These are phyloP conservation scores for Lates calcarifer DNA, from an alignment of 2,113 vertebrate genomes.

Conservation along the genomic window DNA sequence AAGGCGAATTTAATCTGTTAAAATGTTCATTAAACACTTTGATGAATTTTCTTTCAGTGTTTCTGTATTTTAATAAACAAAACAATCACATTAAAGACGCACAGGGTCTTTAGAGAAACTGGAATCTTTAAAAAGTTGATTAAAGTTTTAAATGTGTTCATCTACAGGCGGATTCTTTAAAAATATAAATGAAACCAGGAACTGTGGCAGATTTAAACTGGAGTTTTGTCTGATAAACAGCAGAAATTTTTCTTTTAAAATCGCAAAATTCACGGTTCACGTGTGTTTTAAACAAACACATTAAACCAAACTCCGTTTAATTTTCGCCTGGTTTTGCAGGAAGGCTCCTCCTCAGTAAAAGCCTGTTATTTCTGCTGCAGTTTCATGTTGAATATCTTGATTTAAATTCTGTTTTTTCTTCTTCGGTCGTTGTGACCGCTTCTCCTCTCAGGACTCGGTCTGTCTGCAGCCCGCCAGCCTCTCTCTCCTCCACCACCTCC, in stretches of 20 bases:
- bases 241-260: neutral
- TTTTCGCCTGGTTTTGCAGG: neutral
- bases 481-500: slow-evolving; percentile 40
- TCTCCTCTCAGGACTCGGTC: slow-evolving; percentile 64
- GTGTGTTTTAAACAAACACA: neutral
- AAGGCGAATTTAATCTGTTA: neutral
- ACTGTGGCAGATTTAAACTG: neutral
- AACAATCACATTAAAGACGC: neutral
- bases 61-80: neutral
- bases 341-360: too few species aligned
- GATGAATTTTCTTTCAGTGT: neutral
- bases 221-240: neutral
- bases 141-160: neutral
- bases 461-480: slow-evolving; percentile 63
- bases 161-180: neutral
- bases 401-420: too few species aligned
- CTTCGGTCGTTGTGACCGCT: too few species aligned
- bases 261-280: neutral
- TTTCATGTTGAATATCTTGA: neutral
- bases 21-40: too few species aligned
- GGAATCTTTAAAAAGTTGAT: neutral
- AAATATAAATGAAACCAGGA: neutral
- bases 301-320: neutral
- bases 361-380: neutral
- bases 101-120: neutral